These are phyloP conservation scores for Solenopsis invicta DNA, from an alignment of 1,140 invertebrate species.

Conservation along the genomic window DNA sequence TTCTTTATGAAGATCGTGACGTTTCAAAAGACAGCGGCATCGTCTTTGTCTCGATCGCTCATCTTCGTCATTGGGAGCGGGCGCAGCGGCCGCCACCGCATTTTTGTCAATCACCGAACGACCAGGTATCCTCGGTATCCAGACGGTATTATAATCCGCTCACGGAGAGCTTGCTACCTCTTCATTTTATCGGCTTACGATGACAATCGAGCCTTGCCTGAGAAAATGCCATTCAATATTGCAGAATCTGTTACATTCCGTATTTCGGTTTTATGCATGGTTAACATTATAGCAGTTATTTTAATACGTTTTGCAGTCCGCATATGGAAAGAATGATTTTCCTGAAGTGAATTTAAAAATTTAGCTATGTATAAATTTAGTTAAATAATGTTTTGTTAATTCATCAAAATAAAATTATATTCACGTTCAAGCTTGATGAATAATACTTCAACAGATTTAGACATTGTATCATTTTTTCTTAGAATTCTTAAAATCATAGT, in stretches of 20 bases:
- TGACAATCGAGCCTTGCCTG: neutral
- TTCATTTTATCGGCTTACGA: neutral
- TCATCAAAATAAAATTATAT: too few species aligned
- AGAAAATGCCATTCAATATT: constrained; percentile 11
- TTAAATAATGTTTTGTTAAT: too few species aligned
- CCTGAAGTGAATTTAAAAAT: too few species aligned
- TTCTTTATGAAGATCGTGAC: constrained; percentile 75
- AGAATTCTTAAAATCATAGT: too few species aligned
- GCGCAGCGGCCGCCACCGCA: neutral
- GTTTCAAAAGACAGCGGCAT: constrained; percentile 66
- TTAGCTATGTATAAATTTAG: too few species aligned
- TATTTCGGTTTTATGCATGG: neutral
- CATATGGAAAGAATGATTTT: neutral
- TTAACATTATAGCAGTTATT: neutral
- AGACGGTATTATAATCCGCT: neutral
- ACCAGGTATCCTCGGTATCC: neutral
- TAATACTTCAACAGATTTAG: too few species aligned
- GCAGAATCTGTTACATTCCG: neutral
- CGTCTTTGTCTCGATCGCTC: constrained; percentile 38
- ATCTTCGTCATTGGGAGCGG: constrained; percentile 6
- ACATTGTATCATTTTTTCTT: too few species aligned
- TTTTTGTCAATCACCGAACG: constrained; percentile 31
- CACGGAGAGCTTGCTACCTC: neutral
- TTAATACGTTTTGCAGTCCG: neutral
- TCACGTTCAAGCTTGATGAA: too few species aligned